A percentile compares a stretch with the other conserved stretches of the same genome.
Conservation (phyloP, 2,888 invertebrate species). For the Drosophila conformis region DNA sequence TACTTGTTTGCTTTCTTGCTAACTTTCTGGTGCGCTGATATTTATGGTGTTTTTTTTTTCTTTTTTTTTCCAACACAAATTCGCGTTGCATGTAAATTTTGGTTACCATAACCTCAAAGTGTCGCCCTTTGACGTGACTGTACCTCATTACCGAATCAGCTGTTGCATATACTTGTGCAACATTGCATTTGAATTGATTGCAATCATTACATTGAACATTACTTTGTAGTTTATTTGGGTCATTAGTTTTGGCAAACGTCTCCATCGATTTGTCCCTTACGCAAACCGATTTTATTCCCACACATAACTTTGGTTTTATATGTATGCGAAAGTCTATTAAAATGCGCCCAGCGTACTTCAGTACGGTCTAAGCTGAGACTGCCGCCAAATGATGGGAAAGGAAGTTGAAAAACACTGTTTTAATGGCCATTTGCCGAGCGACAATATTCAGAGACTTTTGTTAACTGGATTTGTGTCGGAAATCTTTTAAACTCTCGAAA, state of each 20-base stretch:
- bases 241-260: constrained; percentile 16
- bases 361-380: constrained; percentile 32
- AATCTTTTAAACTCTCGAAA: constrained; percentile 34
- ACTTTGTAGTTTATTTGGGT: constrained; percentile 28
- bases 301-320: constrained; percentile 48
- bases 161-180: constrained; percentile 29
- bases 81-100: constrained; percentile 67
- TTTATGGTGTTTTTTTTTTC: constrained; percentile 25
- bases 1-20: constrained; percentile 60
- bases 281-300: constrained; percentile 53
- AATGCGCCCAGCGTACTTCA: constrained; percentile 55
- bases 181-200: constrained; percentile 53
- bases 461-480: constrained; percentile 39
- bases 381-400: constrained; percentile 59
- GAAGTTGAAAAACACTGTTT: constrained; percentile 65
- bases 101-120: constrained; percentile 54
- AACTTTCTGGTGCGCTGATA: constrained; percentile 27
- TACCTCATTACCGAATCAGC: constrained; percentile 69
- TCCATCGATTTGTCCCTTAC: constrained; percentile 43
- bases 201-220: not conserved
- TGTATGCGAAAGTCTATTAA: constrained; percentile 56
- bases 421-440: constrained; percentile 48
- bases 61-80: constrained; percentile 36
- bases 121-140: constrained; percentile 64
- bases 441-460: constrained; percentile 35